Conservation (phyloP, 1,140 invertebrate species). For the Zaprionus gabonicus region DNA sequence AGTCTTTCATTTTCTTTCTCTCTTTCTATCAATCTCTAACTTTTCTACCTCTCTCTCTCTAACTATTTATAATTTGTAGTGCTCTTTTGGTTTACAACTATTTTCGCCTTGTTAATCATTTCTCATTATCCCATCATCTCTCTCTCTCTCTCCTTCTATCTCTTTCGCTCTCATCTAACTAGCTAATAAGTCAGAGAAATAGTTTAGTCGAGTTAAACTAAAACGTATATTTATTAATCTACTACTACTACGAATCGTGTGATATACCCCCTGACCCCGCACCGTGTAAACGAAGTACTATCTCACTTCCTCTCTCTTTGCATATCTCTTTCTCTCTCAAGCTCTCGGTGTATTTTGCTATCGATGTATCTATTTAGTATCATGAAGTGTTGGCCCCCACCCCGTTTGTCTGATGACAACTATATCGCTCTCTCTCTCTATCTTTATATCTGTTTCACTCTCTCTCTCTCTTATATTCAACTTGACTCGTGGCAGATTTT, state of each 20-base stretch:
- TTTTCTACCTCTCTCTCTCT: constrained; percentile 31
- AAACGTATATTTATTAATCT: constrained; percentile 53
- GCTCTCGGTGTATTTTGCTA: constrained; percentile 39
- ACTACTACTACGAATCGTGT: constrained; percentile 44
- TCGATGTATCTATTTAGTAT: constrained; percentile 27
- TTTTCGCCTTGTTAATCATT: not conserved
- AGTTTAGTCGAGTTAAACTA: constrained; percentile 54
- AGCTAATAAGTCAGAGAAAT: constrained; percentile 52
- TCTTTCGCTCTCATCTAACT: constrained; percentile 35
- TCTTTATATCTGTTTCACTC: constrained; percentile 4
- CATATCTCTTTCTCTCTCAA: not conserved
- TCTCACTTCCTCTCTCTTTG: constrained; percentile 9
- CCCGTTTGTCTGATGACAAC: constrained; percentile 9
- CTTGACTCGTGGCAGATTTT: constrained; percentile 26
- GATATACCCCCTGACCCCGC: constrained; percentile 17
- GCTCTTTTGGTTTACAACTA: constrained; percentile 62
- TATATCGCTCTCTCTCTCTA: constrained; percentile 1
- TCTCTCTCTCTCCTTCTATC: constrained; percentile 22
- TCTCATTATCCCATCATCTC: not conserved
- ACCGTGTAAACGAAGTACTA: constrained; percentile 58
- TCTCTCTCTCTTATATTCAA: constrained; percentile 5
- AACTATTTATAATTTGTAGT: constrained; percentile 68
- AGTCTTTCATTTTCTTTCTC: not conserved
- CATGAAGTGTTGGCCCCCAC: constrained; percentile 26
- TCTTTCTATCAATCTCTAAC: constrained; percentile 5